Conservation (phyloP, 2,888 invertebrate species). For the Tenodera sinensis region DNA sequence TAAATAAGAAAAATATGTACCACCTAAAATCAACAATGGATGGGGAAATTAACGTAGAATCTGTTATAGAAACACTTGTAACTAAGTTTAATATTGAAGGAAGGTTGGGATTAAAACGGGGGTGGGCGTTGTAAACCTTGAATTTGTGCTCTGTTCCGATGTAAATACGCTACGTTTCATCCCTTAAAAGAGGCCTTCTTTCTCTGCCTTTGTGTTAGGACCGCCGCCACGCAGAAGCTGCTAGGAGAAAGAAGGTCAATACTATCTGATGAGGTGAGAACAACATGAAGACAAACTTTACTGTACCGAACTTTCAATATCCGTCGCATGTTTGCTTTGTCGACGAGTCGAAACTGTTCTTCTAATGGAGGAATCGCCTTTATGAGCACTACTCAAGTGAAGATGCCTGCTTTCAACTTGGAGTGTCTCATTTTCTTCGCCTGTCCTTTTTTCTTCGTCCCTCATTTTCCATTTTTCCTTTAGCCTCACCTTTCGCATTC, state of each 20-base stretch:
- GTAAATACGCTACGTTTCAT: no score
- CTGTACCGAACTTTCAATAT: constrained; percentile 3
- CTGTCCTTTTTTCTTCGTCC: background rate
- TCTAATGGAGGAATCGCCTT: constrained; percentile 4
- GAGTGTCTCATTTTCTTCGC: constrained; percentile 5
- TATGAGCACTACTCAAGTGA: background rate
- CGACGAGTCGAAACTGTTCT: constrained; percentile 2
- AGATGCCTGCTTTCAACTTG: constrained; percentile 7
- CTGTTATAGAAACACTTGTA: no score
- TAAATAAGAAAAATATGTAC: no score
- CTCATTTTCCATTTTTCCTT: background rate
- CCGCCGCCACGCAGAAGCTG: no score
- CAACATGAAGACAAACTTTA: background rate
- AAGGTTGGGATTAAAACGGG: no score
- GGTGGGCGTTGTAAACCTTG: no score
- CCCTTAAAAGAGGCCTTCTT: no score
- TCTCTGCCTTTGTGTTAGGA: background rate
- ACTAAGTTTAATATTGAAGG: no score
- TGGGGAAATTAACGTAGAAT: no score
- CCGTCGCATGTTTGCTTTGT: background rate
- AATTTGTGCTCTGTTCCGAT: no score
- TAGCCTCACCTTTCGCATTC: background rate
- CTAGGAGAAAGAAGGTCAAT: background rate
- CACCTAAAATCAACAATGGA: no score
- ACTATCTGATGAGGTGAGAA: background rate